phyloP scores from a whole-genome alignment of 2,888 invertebrate genomes.

The Arge pagana region DNA sequence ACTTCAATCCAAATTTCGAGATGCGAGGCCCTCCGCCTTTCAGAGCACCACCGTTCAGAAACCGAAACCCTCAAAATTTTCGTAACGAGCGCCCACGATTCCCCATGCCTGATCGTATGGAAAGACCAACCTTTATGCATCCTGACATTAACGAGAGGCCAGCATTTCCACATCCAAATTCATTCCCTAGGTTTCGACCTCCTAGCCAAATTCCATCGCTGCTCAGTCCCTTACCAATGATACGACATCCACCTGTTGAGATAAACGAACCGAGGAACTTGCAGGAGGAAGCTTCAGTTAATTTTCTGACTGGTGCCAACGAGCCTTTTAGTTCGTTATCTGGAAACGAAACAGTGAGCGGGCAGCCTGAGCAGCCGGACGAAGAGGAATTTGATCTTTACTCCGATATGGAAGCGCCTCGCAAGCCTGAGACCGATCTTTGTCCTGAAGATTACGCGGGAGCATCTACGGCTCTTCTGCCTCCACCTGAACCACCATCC shows the following conservation, averaged over 20 bases:
- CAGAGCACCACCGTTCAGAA: slow-evolving; percentile 44
- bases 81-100: slow-evolving; percentile 37
- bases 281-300: slow-evolving; percentile 34
- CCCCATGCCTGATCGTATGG: slow-evolving; percentile 4
- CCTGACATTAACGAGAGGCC: slow-evolving; percentile 25
- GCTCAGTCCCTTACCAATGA: slow-evolving; percentile 7
- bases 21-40: slow-evolving; percentile 42
- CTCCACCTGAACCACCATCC: slow-evolving; percentile 58
- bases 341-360: neutral
- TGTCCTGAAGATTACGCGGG: slow-evolving; percentile 49
- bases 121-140: slow-evolving; percentile 29
- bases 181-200: slow-evolving; percentile 18
- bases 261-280: slow-evolving; percentile 30
- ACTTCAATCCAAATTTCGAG: slow-evolving; percentile 48
- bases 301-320: slow-evolving; percentile 26
- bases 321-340: slow-evolving; percentile 18
- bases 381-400: slow-evolving; percentile 66
- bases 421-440: slow-evolving; percentile 42
- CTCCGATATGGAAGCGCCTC: slow-evolving; percentile 64
- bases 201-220: neutral
- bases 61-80: slow-evolving; percentile 48
- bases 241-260: slow-evolving; percentile 1
- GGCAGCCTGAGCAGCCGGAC: slow-evolving; percentile 28
- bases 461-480: slow-evolving; percentile 44
- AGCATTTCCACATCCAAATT: slow-evolving; percentile 28